Percentiles rank a stretch among this genome's conserved stretches.
Conservation (phyloP, 2,797 vertebrate species). For the Sebastiscus albofasciatus region DNA sequence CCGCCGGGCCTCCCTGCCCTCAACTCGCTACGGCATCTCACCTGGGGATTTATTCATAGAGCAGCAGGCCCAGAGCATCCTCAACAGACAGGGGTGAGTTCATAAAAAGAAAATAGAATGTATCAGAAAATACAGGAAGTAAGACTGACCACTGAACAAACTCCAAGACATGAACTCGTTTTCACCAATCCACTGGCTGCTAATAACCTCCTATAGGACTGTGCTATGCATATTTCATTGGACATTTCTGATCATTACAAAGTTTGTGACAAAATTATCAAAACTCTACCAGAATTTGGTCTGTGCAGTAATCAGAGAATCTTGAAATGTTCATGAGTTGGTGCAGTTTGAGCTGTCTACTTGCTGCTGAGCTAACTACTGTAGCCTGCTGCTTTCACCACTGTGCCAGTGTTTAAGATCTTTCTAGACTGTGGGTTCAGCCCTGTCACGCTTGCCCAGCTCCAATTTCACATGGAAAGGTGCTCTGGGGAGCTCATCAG, state of each 20-base stretch:
- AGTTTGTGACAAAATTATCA: neutral
- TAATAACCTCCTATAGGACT: neutral
- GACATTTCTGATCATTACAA: neutral
- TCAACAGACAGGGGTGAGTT: constrained; percentile 91
- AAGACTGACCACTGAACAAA: neutral
- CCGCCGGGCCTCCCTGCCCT: constrained; percentile 84
- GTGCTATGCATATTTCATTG: neutral
- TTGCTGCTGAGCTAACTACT: neutral
- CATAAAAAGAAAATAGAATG: neutral
- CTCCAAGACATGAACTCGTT: neutral
- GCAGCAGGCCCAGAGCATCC: constrained; percentile 86
- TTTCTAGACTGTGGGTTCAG: constrained; percentile 34
- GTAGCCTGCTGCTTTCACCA: neutral
- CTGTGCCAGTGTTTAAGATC: constrained; percentile 1
- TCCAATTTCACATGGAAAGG: constrained; percentile 51
- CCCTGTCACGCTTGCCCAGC: constrained; percentile 33
- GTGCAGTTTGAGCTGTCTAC: neutral
- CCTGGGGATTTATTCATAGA: constrained; percentile 88
- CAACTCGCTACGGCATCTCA: constrained; percentile 87
- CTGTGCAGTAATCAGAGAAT: neutral
- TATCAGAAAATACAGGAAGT: neutral
- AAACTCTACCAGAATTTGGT: neutral
- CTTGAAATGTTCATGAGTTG: neutral
- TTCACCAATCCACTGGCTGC: neutral
- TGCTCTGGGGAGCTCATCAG: constrained; percentile 52